Percentiles rank a stretch among this genome's conserved stretches.
Conservation (phyloP, 2,797 vertebrate genomes). For the Salmo trutta region DNA sequence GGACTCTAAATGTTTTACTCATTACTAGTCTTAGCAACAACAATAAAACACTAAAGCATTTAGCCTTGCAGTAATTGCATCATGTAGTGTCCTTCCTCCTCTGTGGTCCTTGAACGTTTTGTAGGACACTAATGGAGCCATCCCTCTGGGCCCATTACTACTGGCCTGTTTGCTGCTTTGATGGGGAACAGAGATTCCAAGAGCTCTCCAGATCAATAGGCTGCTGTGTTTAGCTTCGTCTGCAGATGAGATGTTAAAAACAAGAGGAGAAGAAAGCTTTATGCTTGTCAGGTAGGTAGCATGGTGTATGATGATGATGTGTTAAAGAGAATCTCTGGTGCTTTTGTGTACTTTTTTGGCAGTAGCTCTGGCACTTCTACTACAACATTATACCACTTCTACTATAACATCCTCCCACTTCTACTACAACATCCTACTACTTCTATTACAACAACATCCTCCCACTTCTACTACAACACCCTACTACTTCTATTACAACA, state of each 20-base stretch:
- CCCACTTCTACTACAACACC: too few relatives aligned
- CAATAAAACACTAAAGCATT: background rate
- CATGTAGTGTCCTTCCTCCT: constrained; percentile 6
- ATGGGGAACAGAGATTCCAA: background rate
- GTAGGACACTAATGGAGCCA: constrained; percentile 9
- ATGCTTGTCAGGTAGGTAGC: background rate
- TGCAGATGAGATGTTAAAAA: background rate
- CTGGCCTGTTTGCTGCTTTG: background rate
- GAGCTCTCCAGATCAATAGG: constrained; percentile 4
- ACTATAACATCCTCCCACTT: too few relatives aligned
- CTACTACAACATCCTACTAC: too few relatives aligned
- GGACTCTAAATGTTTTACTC: background rate
- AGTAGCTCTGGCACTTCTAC: too few relatives aligned
- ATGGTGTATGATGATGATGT: background rate
- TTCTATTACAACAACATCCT: too few relatives aligned
- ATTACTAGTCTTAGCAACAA: background rate
- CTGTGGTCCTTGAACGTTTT: constrained; percentile 1
- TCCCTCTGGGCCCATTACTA: background rate
- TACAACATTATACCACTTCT: too few relatives aligned
- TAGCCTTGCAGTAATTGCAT: constrained; percentile 7
- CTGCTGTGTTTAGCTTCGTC: background rate
- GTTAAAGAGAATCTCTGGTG: too few relatives aligned
- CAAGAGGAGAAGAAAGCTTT: background rate
- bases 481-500: too few relatives aligned
- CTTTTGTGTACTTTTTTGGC: too few relatives aligned